These are phyloP conservation scores for Graptemys geographica DNA, from an alignment of 2,797 vertebrate genomes.

Conservation along the genomic window DNA sequence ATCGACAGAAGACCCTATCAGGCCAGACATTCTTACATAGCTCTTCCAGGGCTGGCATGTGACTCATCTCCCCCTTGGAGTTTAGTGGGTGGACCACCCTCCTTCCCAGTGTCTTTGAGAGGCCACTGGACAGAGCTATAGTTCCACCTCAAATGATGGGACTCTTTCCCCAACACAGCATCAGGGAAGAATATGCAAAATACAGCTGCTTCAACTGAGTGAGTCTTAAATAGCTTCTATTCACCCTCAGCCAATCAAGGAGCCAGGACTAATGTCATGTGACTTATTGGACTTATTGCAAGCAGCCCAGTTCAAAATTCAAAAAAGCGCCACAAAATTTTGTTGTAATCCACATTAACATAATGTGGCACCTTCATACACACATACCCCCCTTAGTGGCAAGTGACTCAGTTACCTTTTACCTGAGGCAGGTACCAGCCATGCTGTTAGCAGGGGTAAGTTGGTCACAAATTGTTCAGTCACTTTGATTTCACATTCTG, in stretches of 20 bases:
- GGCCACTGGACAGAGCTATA: not conserved
- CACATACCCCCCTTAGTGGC: not conserved
- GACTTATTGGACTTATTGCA: not conserved
- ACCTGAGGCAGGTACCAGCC: not conserved
- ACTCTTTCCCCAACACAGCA: not conserved
- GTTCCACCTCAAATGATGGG: not conserved
- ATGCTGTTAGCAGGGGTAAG: not conserved
- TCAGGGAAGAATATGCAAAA: not conserved
- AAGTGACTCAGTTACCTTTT: not conserved
- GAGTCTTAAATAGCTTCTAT: not conserved
- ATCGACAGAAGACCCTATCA: not conserved
- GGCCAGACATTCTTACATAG: not conserved
- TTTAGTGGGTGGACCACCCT: not conserved
- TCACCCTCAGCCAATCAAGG: not conserved
- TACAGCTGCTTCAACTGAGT: fast-evolving
- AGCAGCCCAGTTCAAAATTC: not conserved
- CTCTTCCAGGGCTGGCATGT: not conserved
- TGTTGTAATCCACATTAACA: fast-evolving
- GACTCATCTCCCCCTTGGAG: not conserved
- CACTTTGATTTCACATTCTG: not conserved
- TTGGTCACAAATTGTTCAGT: not conserved
- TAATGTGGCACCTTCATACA: not conserved
- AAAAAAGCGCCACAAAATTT: not conserved
- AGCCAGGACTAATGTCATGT: not conserved
- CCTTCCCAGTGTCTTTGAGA: not conserved